A percentile compares a stretch with the other conserved stretches of the same genome.
phyloP scores from a whole-genome alignment of 2,113 vertebrate species.

The Spermophilus dauricus region DNA sequence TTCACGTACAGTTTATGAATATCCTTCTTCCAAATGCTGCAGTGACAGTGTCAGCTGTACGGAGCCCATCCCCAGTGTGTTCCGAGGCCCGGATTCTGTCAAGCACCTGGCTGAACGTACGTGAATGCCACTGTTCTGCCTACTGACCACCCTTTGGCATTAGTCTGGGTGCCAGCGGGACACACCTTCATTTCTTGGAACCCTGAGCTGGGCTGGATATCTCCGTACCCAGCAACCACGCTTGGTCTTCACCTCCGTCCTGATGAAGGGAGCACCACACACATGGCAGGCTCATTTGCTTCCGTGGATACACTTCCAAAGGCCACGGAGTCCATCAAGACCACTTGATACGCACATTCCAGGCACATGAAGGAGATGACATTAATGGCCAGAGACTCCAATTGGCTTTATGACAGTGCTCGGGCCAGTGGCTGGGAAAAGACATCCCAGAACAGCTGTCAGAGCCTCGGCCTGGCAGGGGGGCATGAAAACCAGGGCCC shows the following conservation, averaged over 20 bases:
- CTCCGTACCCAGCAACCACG: constrained; percentile 10
- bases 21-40: constrained; percentile 7
- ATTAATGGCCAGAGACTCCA: constrained; percentile 89
- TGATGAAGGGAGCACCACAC: constrained; percentile 81
- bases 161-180: neutral
- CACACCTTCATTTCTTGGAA: constrained; percentile 46
- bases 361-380: constrained; percentile 85
- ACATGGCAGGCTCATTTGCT: constrained; percentile 59
- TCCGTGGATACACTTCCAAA: constrained; percentile 83
- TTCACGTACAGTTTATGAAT: neutral
- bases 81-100: constrained; percentile 29
- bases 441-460: constrained; percentile 88
- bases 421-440: constrained; percentile 84
- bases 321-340: constrained; percentile 86
- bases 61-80: neutral
- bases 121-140: neutral
- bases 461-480: constrained; percentile 84
- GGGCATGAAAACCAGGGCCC: constrained; percentile 79
- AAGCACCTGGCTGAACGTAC: neutral
- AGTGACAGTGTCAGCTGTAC: neutral
- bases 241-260: constrained; percentile 78
- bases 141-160: neutral
- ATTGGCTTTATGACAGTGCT: constrained; percentile 87
- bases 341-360: constrained; percentile 79
- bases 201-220: neutral